These are phyloP conservation scores for Ichneumoninae sp. DNA, from an alignment of 2,888 invertebrate genomes.

Conservation along the genomic window DNA sequence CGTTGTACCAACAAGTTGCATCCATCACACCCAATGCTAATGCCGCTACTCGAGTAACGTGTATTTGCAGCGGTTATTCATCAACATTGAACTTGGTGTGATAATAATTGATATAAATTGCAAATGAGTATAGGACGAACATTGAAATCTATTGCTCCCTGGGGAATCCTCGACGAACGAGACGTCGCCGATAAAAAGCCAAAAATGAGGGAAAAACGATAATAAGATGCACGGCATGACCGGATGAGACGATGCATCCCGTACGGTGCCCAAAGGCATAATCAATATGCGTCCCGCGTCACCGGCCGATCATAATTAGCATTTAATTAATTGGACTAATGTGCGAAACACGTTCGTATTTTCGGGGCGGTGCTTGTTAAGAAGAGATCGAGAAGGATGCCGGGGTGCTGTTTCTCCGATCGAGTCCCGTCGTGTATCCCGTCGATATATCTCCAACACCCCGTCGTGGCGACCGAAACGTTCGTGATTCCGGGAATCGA, in stretches of 20 bases:
- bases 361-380: slow-evolving; percentile 68
- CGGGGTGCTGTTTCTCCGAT: slow-evolving; percentile 28
- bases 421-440: slow-evolving; percentile 28
- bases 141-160: slow-evolving; percentile 7
- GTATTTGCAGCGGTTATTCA: not conserved
- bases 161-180: not conserved
- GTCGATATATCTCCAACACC: slow-evolving; percentile 39
- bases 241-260: slow-evolving; percentile 60
- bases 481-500: slow-evolving; percentile 60
- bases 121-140: not conserved
- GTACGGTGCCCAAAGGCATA: slow-evolving; percentile 46
- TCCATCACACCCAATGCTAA: not conserved
- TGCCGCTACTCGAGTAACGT: not conserved
- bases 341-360: slow-evolving; percentile 79
- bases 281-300: slow-evolving; percentile 75
- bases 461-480: slow-evolving; percentile 31
- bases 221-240: slow-evolving; percentile 75
- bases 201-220: slow-evolving; percentile 54
- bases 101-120: not conserved
- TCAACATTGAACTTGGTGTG: not conserved
- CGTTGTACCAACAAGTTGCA: not conserved
- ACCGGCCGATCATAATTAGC: slow-evolving; percentile 79
- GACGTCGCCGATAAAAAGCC: slow-evolving; percentile 4
- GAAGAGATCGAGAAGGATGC: slow-evolving; percentile 54
- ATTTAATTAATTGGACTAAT: slow-evolving; percentile 82